phyloP scores from a whole-genome alignment of 2,113 vertebrate species.

The Melanocharis versteri region DNA sequence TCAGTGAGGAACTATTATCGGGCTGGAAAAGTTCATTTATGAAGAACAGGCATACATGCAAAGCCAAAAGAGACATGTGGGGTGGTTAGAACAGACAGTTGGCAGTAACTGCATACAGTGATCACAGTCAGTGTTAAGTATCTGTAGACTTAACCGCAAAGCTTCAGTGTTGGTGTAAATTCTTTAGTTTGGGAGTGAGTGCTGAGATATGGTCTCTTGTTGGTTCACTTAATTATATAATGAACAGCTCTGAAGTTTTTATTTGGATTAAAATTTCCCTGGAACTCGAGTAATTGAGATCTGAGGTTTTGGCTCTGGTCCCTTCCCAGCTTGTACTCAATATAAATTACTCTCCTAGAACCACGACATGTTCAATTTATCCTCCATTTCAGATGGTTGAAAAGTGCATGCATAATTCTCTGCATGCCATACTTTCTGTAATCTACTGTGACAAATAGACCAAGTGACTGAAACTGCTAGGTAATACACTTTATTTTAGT shows the following conservation, averaged over 20 bases:
- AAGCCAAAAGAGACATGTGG: not conserved
- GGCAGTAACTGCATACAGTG: not conserved
- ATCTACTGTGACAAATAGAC: constrained; percentile 56
- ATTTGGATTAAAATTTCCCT: constrained; percentile 41
- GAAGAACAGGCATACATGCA: not conserved
- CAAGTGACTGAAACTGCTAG: constrained; percentile 57
- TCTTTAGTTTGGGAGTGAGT: not conserved
- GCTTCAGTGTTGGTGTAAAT: not conserved
- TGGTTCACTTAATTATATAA: constrained; percentile 14
- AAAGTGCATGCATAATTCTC: constrained; percentile 62
- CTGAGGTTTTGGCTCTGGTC: constrained; percentile 23
- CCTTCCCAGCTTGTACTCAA: constrained; percentile 50
- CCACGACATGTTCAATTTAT: constrained; percentile 46
- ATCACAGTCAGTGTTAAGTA: not conserved
- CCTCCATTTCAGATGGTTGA: constrained; percentile 24
- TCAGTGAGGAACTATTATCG: not conserved
- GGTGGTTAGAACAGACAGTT: not conserved
- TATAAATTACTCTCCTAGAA: constrained; percentile 63
- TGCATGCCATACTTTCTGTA: constrained; percentile 26
- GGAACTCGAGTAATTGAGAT: constrained; percentile 39
- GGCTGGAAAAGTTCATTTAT: not conserved
- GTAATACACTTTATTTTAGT: constrained; percentile 59
- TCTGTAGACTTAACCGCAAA: not conserved
- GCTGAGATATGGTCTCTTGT: not conserved
- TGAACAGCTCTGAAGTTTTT: constrained; percentile 28